Conservation (phyloP, 2,113 vertebrate genomes). For the Tenebrosternarchus preto region DNA sequence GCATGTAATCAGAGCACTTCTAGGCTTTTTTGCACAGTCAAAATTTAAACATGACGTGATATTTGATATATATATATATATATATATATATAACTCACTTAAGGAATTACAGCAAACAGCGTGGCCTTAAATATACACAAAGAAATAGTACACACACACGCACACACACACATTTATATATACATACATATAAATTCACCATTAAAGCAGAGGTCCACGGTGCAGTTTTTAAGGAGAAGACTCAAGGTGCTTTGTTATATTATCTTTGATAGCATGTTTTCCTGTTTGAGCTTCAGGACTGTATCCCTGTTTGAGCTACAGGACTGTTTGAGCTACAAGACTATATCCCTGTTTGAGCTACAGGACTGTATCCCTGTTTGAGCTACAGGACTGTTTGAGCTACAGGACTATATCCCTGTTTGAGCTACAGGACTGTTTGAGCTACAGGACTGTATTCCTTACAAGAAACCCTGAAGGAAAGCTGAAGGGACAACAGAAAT, state of each 20-base stretch:
- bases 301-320: background rate
- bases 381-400: background rate
- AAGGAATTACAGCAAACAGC: no score
- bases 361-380: slow-evolving; percentile 1
- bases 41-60: no score
- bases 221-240: background rate
- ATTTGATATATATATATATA: no score
- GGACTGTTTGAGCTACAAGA: background rate
- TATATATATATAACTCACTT: no score
- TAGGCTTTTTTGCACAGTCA: no score
- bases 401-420: background rate
- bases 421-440: background rate
- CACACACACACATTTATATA: no score
- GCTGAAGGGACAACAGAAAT: slow-evolving; percentile 9
- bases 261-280: slow-evolving; percentile 12
- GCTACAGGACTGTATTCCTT: slow-evolving; percentile 1
- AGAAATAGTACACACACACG: no score
- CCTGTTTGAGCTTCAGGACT: background rate
- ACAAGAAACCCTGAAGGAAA: background rate
- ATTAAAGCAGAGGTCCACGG: slow-evolving; percentile 8
- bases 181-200: background rate
- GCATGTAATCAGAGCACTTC: no score
- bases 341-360: background rate
- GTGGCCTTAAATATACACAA: no score
- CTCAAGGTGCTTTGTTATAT: background rate